These are phyloP conservation scores for Drosophila parthenogenetica DNA, from an alignment of 2,888 invertebrate genomes.

Conservation along the genomic window DNA sequence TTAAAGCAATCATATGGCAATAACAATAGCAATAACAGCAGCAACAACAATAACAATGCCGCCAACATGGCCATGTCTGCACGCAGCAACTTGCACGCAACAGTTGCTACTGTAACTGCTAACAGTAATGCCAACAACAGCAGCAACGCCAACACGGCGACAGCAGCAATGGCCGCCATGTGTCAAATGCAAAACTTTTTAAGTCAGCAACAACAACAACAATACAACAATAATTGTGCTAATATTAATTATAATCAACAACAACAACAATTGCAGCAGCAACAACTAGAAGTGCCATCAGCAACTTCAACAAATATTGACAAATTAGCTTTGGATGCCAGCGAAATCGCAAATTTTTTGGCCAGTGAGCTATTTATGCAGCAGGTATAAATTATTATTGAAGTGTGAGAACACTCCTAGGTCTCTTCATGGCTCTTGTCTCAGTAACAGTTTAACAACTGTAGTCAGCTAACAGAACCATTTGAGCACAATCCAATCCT, in stretches of 20 bases:
- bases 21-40: slow-evolving; percentile 43
- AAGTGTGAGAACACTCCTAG: background rate
- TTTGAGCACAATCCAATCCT: background rate
- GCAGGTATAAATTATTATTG: slow-evolving; percentile 87
- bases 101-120: slow-evolving; percentile 50
- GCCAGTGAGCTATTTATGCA: slow-evolving; percentile 94
- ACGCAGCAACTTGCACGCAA: slow-evolving; percentile 66
- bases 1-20: slow-evolving; percentile 47
- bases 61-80: slow-evolving; percentile 48
- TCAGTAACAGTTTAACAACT: background rate
- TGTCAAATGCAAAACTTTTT: slow-evolving; percentile 76
- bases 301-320: slow-evolving; percentile 51
- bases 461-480: background rate
- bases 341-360: slow-evolving; percentile 93
- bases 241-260: slow-evolving; percentile 64
- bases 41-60: slow-evolving; percentile 38
- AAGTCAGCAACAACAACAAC: slow-evolving; percentile 57
- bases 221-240: slow-evolving; percentile 51
- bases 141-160: slow-evolving; percentile 48
- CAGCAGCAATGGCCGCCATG: slow-evolving; percentile 70
- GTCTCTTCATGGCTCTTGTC: too few species aligned
- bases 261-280: slow-evolving; percentile 50
- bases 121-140: slow-evolving; percentile 41
- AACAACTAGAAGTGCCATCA: slow-evolving; percentile 28
- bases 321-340: slow-evolving; percentile 89